Evolutionary conservation across 2,888 invertebrate species (phyloP), one percentile per base, ranked within the genome.

Genomic region (Teleiodes luculella): DNA sequence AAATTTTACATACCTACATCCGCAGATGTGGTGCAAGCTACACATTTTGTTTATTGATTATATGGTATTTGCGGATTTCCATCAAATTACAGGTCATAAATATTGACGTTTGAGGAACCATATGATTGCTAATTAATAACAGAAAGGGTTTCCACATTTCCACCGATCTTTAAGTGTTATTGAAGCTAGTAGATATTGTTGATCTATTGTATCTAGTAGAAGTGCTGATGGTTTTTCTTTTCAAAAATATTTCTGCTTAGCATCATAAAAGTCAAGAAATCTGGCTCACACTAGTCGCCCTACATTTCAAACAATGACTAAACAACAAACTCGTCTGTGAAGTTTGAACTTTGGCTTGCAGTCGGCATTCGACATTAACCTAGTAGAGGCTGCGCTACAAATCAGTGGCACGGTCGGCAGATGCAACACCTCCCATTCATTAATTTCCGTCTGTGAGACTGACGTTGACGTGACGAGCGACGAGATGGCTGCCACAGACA

Each of bases 341-440:
- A 59, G 46, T 37, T 50, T 57, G 51, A 52, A 56, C 54, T 57
- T 60, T 43, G 46, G 24, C 24, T 39, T 52, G 50, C 37, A 31
- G 52, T 33, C 43, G 57, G 47, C 52, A 57, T 57, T 33, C 43
- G 57, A 49, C 52, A 57, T 57, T 63, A 62, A 62, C 60, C 62
- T 53, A 56, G 53, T 55, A 53, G 53, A 52, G 48, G 43, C 43
- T 28, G 28, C 28, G 28, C 24, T 43, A 28, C 28, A 28, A 43
- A 28, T 28, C 30, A 46, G 49, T 54, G 56, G 52, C 36, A 28
- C 53, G 51, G 45, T 46, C 13, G 24, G 36, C 13, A 14, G n/a
- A 7, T 51, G 30, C 5, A 41, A 14, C 28, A 8, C 20, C 41
- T 51, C 11, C 39, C 39, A 41, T 41, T 41, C 20, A 41, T 41